Base-by-base conservation (phyloP, 2,888 invertebrate species). In the Epistrophe grossulariae region DNA sequence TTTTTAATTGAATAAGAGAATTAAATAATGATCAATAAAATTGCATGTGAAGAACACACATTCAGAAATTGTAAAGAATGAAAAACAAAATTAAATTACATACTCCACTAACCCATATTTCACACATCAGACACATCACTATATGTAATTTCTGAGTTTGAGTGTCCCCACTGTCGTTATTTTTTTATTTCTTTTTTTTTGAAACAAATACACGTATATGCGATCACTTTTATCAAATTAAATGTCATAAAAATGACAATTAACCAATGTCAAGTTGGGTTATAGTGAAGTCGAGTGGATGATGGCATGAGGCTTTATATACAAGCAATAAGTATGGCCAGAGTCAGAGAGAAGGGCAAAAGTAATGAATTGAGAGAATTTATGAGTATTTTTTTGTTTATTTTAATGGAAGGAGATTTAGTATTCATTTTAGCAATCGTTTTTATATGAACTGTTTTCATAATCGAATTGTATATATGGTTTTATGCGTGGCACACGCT, bases 201-300 rank as follows among this genome's bases (percentile, higher is more conserved):
- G 10, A 5, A 19, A 55, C 15, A 55, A 55, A 55, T 55, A 55
- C 24, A 24, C 24, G 24, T 38, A 64, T 40, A 28, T 31, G 64
- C 64, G 70, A 84, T 84, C 79, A 62, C 74, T 84, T 79, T 84
- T 79, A 79, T 84, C 79, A 57, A 79, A 84, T 84, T 79, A 79
- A 84, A 74, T 84, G 79, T 70, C 55, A 79, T 84, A 84, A 79
- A 79, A 79, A 71, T 84, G 79, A 79, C 84, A 84, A 84, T 84
- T 84, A 84, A 84, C 70, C 84, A 84, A 84, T 84, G 84, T 84
- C 84, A 79, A 79, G 71, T 79, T 74, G 79, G 79, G 83, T 83
- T 83, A n/a, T n/a, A n/a, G n/a, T n/a, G n/a, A n/a, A 79, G 79
- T 55, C 4, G 66, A 72, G 72, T 38, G 31, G 38, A 70, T 45